phyloP scores from a whole-genome alignment of 2,113 vertebrate species.

The Potamarius usumacintae region DNA sequence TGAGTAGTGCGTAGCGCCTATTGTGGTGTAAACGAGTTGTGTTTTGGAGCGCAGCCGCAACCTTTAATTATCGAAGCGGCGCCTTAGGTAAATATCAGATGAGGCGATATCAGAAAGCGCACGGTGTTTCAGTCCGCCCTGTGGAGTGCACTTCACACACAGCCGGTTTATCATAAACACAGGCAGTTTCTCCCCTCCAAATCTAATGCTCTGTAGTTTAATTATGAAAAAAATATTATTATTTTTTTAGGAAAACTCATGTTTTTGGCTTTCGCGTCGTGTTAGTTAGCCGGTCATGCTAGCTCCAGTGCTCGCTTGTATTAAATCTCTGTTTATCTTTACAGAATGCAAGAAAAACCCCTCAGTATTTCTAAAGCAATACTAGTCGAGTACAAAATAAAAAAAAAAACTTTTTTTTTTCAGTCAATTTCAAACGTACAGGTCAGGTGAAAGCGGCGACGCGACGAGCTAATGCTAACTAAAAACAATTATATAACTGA shows the following conservation, averaged over 20 bases:
- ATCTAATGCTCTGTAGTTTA: neutral
- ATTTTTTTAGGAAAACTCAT: no score
- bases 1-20: neutral
- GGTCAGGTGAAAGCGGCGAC: neutral
- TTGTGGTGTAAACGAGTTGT: neutral
- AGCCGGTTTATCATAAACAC: neutral
- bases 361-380: neutral
- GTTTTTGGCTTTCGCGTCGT: no score
- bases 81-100: neutral
- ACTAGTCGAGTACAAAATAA: neutral
- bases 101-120: neutral
- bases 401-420: neutral
- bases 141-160: neutral
- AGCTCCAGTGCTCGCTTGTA: neutral
- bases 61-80: no score
- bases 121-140: neutral
- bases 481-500: constrained; percentile 3
- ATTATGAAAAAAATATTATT: neutral
- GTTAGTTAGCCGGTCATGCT: neutral
- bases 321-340: no score
- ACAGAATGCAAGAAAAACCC: no score
- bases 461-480: constrained; percentile 4
- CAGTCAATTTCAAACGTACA: neutral
- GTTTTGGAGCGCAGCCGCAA: neutral
- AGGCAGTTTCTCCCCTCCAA: neutral